phyloP scores from a whole-genome alignment of 2,113 vertebrate genomes.

The Glaucidium brasilianum region DNA sequence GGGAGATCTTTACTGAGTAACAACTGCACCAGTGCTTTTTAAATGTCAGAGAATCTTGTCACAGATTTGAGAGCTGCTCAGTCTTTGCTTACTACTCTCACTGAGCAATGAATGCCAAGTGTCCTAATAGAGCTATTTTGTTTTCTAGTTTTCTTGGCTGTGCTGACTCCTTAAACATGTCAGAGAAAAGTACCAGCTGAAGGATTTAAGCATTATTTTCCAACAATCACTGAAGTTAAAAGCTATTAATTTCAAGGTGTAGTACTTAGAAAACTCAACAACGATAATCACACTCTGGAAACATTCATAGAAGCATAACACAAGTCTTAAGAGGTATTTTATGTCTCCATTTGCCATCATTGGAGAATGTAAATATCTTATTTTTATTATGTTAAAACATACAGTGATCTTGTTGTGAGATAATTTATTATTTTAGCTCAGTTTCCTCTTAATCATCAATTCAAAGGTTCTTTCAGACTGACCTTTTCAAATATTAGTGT shows the following conservation, averaged over 20 bases:
- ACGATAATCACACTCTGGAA: background rate
- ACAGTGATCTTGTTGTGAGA: background rate
- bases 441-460: background rate
- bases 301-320: background rate
- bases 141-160: background rate
- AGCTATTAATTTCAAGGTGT: background rate
- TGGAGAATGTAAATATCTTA: background rate
- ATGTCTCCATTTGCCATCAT: background rate
- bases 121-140: background rate
- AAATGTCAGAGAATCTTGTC: background rate
- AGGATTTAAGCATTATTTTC: background rate
- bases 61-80: background rate
- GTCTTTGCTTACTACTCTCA: background rate
- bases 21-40: background rate
- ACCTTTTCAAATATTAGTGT: conserved; percentile 50
- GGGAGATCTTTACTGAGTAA: background rate
- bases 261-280: background rate
- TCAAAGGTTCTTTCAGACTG: background rate
- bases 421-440: conserved; percentile 18
- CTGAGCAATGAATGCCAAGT: background rate
- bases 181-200: background rate
- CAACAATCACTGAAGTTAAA: background rate
- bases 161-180: background rate
- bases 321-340: background rate
- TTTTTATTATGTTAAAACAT: background rate